These are phyloP conservation scores for Vespertilio murinus DNA, from an alignment of 2,797 vertebrate species.

Conservation along the genomic window DNA sequence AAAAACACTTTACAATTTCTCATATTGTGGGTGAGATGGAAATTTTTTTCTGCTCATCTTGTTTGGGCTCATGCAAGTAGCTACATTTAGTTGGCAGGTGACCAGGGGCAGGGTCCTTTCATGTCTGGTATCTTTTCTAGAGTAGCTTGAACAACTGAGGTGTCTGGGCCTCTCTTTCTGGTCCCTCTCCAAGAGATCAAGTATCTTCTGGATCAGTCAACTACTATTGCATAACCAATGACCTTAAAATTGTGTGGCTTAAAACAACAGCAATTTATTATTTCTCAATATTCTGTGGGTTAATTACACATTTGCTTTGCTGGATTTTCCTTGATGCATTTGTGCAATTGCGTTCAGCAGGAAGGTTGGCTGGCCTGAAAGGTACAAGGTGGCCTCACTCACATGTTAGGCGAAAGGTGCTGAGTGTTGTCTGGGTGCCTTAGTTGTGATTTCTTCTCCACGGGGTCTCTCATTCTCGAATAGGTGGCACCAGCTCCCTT, in stretches of 20 bases:
- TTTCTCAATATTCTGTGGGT: neutral
- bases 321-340: neutral
- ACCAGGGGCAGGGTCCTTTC: neutral
- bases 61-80: neutral
- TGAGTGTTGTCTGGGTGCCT: neutral
- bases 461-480: neutral
- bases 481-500: neutral
- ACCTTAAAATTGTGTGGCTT: neutral
- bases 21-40: neutral
- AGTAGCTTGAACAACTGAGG: neutral
- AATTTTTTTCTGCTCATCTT: neutral
- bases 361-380: neutral
- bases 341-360: neutral
- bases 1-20: neutral
- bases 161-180: neutral
- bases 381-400: neutral
- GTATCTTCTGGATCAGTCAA: neutral
- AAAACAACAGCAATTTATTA: constrained; percentile 19
- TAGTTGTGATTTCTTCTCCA: neutral
- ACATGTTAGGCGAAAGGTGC: neutral
- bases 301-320: neutral
- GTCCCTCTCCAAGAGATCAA: neutral
- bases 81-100: neutral
- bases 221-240: neutral
- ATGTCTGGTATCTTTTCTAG: neutral